These are phyloP conservation scores for Columba janthina DNA, from an alignment of 2,113 vertebrate species.

Conservation along the genomic window DNA sequence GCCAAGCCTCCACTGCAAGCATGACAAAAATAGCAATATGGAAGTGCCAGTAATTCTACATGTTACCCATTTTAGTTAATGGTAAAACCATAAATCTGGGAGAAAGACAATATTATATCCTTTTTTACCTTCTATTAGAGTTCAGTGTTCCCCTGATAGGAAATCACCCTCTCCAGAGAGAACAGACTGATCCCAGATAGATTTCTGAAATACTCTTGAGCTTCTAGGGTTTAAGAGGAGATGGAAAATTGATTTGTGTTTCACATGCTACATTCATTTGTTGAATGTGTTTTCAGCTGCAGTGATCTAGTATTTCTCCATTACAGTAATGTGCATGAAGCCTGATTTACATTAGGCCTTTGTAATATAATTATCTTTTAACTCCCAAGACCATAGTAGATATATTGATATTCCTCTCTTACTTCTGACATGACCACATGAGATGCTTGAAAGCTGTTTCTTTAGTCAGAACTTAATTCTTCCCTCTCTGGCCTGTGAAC, in stretches of 20 bases:
- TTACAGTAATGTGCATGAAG: neutral
- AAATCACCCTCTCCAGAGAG: neutral
- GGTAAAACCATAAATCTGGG: neutral
- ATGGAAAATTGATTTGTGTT: slow-evolving; percentile 31
- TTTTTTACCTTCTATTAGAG: slow-evolving; percentile 9
- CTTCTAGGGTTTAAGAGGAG: slow-evolving; percentile 23
- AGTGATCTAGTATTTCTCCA: neutral
- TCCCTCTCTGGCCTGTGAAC: neutral
- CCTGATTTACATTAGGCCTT: slow-evolving; percentile 34
- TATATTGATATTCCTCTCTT: neutral
- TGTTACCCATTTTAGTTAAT: neutral
- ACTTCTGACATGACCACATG: neutral
- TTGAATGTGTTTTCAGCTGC: neutral
- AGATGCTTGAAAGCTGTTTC: neutral
- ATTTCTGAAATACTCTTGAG: slow-evolving; percentile 24
- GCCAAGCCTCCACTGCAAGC: neutral
- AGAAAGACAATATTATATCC: neutral
- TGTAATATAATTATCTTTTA: neutral
- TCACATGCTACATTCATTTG: neutral
- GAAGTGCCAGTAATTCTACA: neutral
- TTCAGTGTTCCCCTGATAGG: neutral
- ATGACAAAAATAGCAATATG: neutral
- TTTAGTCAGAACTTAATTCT: neutral
- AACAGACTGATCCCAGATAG: neutral
- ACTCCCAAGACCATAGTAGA: neutral